Evolutionary conservation across 2,888 invertebrate genomes (phyloP), one percentile per base, ranked within the genome.

Genomic region (Nycteola revayana): DNA sequence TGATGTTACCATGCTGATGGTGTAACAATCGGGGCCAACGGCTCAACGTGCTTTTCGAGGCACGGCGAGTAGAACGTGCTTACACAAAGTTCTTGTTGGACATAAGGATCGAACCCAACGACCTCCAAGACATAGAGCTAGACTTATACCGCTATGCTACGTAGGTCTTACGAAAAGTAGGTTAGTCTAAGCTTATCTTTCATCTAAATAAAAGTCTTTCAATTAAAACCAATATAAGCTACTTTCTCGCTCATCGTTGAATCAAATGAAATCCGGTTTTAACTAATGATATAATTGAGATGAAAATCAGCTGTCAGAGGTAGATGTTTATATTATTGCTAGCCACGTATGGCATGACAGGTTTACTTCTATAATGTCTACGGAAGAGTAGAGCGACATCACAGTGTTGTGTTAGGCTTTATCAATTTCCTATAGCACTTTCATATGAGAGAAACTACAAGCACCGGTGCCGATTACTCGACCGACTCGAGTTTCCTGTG

Each of bases 371-470:
- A 5, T 5, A 14, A 14, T 14, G 14, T 14, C 14, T 22, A 28
- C 41, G 43, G 45, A 54, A 54, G 34, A 20, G 14, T 10, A 11
- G 9, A 23, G 39, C 25, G 49, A 47, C 44, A 49, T 21, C 31
- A 14, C 18, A 23, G 25, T 14, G 29, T 38, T 22, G 32, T 25
- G 27, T 46, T 42, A 47, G 52, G 51, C 36, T 59, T 54, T 59
- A 54, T 53, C 57, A 56, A 60, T 64, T 68, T 61, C 59, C 55
- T 61, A 55, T 55, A 55, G 49, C 58, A 70, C 81, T 79, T 80
- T 79, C 80, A 56, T 75, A 55, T 40, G 49, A 74, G 80, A 75
- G 79, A 83, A 83, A 82, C 71, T 64, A 58, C 32, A 60, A 56
- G 58, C 65, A 57, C 59, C 59, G 59, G 65, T 64, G 60, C 56